phyloP scores from a whole-genome alignment of 2,113 vertebrate species.

The Malurus melanocephalus region DNA sequence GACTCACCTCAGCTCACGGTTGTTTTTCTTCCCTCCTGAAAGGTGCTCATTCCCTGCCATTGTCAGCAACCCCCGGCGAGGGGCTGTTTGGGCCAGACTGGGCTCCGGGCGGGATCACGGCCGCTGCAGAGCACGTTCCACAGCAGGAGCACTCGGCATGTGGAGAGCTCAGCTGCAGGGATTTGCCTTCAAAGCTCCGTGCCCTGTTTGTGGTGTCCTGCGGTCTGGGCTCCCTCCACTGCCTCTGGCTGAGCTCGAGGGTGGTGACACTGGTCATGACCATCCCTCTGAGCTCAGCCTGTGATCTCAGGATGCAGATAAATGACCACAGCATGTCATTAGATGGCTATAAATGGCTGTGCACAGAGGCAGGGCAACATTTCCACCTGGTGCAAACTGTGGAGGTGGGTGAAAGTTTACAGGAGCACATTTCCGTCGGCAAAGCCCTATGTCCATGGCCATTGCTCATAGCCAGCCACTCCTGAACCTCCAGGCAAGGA shows the following conservation, averaged over 20 bases:
- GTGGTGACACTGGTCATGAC: background rate
- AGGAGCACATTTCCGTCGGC: background rate
- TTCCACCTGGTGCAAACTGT: background rate
- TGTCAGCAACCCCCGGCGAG: background rate
- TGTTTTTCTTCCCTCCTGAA: background rate
- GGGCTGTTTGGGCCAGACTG: background rate
- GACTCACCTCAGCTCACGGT: background rate
- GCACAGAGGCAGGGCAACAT: background rate
- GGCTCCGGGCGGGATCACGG: rapidly evolving
- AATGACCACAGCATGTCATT: background rate
- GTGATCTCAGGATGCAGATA: background rate
- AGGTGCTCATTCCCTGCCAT: background rate
- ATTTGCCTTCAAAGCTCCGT: background rate
- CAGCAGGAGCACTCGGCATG: background rate
- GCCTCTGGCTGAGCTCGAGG: background rate
- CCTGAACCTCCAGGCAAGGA: background rate
- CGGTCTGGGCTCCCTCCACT: background rate
- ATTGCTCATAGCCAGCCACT: background rate
- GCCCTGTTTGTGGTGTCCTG: background rate
- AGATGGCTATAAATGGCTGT: background rate
- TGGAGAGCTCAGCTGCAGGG: background rate
- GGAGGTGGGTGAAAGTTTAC: background rate
- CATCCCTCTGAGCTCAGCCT: background rate
- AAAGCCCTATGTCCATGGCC: background rate
- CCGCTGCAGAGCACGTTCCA: background rate